phyloP scores from a whole-genome alignment of 1,140 invertebrate genomes.

The Chironomus striatipennis region DNA sequence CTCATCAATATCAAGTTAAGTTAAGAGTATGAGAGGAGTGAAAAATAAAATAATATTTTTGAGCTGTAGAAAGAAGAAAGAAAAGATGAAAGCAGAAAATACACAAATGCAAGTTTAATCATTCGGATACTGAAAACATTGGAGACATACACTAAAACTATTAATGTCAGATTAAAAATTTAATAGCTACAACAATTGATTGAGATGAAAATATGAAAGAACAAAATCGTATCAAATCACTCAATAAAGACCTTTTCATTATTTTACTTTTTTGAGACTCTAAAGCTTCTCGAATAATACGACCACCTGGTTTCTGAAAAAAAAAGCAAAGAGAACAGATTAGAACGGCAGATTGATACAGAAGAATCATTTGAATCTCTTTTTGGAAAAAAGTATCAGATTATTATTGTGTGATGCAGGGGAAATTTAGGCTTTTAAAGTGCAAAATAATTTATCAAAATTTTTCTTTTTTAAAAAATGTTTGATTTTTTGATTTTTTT shows the following conservation, averaged over 20 bases:
- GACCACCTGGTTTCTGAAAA: not conserved
- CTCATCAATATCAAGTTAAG: slow-evolving; percentile 3
- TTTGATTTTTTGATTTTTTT: too few relatives aligned
- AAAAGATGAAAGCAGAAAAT: too few relatives aligned
- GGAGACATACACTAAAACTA: slow-evolving; percentile 16
- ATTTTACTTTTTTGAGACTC: not conserved
- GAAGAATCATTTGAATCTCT: not conserved
- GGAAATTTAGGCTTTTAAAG: too few relatives aligned
- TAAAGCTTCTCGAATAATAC: not conserved
- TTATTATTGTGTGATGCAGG: not conserved
- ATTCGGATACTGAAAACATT: slow-evolving; percentile 2
- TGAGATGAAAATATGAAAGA: not conserved
- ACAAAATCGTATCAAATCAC: not conserved
- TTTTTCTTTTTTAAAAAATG: too few relatives aligned
- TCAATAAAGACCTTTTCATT: not conserved
- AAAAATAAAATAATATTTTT: not conserved
- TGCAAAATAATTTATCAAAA: too few relatives aligned
- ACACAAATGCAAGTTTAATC: not conserved
- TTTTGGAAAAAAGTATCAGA: not conserved
- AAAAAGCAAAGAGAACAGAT: not conserved
- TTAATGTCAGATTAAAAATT: slow-evolving; percentile 20
- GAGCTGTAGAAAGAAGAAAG: not conserved
- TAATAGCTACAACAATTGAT: slow-evolving; percentile 20
- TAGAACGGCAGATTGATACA: not conserved
- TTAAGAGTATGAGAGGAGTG: not conserved